Percentiles rank a stretch among this genome's conserved stretches.
Conservation (phyloP, 1,140 invertebrate genomes). For the Bombyx mandarina region DNA sequence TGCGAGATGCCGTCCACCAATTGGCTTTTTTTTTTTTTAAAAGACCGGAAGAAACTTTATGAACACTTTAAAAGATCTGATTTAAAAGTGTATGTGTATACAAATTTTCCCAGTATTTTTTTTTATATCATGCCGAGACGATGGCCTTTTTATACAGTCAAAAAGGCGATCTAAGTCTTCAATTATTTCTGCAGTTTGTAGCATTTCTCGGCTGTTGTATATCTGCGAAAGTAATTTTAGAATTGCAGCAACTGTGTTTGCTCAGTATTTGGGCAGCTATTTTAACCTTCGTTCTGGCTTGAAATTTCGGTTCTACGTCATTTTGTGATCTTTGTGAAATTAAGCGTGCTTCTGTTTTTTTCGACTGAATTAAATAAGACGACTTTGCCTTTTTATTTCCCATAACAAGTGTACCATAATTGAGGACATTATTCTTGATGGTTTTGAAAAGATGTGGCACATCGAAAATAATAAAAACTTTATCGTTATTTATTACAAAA, state of each 20-base stretch:
- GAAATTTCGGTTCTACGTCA: slow-evolving; percentile 8
- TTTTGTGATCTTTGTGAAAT: slow-evolving; percentile 9
- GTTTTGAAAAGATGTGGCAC: slow-evolving; percentile 14
- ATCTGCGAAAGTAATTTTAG: slow-evolving; percentile 9
- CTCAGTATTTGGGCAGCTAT: slow-evolving; percentile 15
- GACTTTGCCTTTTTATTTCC: slow-evolving; percentile 10
- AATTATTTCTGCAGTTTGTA: slow-evolving; percentile 15
- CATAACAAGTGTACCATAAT: slow-evolving; percentile 6
- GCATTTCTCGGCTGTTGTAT: slow-evolving; percentile 10
- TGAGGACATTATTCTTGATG: slow-evolving; percentile 8
- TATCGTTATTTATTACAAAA: slow-evolving; percentile 7
- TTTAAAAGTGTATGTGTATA: slow-evolving; percentile 7
- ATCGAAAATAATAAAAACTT: slow-evolving; percentile 11
- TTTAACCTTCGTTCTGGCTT: slow-evolving; percentile 12
- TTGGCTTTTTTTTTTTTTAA: too few relatives aligned
- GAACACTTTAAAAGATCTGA: too few relatives aligned
- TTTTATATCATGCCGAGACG: slow-evolving; percentile 13
- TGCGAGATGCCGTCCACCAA: slow-evolving; percentile 10
- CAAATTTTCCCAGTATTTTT: slow-evolving; percentile 13
- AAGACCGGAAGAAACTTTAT: too few relatives aligned
- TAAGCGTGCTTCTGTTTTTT: slow-evolving; percentile 13
- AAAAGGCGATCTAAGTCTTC: slow-evolving; percentile 16
- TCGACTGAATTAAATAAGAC: slow-evolving; percentile 11
- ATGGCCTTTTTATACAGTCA: slow-evolving; percentile 18
- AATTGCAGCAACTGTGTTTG: slow-evolving; percentile 11